These are phyloP conservation scores for Lasius fuliginosus DNA, from an alignment of 2,888 invertebrate species.

Conservation along the genomic window DNA sequence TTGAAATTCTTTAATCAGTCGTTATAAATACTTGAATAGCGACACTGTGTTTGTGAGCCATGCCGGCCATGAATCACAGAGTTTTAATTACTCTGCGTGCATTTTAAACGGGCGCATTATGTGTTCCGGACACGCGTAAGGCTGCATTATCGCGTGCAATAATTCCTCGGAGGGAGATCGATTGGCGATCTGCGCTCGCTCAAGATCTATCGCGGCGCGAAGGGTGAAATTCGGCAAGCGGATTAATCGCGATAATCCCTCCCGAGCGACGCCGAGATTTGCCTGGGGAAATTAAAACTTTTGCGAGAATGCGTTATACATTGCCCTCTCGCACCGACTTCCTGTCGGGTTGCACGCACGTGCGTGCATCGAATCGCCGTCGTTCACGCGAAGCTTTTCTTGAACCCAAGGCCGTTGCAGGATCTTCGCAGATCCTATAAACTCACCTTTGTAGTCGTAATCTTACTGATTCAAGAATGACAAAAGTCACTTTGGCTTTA, in stretches of 20 bases:
- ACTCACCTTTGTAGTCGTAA: neutral
- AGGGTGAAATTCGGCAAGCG: slow-evolving; percentile 49
- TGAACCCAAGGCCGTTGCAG: neutral
- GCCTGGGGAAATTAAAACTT: slow-evolving; percentile 70
- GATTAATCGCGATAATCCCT: slow-evolving; percentile 46
- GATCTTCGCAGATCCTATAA: neutral
- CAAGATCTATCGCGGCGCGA: slow-evolving; percentile 40
- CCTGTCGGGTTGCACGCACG: slow-evolving; percentile 64
- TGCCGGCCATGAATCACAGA: slow-evolving; percentile 25
- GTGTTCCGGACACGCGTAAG: slow-evolving; percentile 44
- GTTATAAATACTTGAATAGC: slow-evolving; percentile 6
- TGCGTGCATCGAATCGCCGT: slow-evolving; percentile 61
- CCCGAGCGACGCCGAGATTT: slow-evolving; percentile 36
- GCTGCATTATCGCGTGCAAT: slow-evolving; percentile 48
- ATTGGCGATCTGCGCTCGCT: slow-evolving; percentile 29
- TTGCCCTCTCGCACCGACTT: slow-evolving; percentile 63
- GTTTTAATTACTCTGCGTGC: slow-evolving; percentile 43
- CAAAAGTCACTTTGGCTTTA: neutral
- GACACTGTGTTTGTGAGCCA: neutral
- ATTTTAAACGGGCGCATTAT: slow-evolving; percentile 45
- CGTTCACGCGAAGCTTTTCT: slow-evolving; percentile 70
- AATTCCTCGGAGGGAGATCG: slow-evolving; percentile 22
- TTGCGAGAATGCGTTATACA: slow-evolving; percentile 55
- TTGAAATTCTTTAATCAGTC: neutral
- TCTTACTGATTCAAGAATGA: neutral